Base-by-base conservation (phyloP, 2,888 invertebrate species). In the Aelia acuminata region DNA sequence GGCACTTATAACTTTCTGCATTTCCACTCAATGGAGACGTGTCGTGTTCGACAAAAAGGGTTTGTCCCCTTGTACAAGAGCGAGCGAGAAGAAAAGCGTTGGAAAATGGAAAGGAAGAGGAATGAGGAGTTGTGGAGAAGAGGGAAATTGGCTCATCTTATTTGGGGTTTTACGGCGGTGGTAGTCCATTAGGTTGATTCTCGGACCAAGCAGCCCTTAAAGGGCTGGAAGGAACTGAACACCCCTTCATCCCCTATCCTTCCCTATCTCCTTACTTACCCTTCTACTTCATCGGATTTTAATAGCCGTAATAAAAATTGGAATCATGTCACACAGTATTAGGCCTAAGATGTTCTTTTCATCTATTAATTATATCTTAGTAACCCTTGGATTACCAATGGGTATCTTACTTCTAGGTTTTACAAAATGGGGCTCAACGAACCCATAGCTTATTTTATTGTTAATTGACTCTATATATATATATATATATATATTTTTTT, bases 61-160 rank as follows among this genome's bases (percentile, higher is more conserved):
- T 43, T 80, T 80, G 80, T 43, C 80, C 31, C 80, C 80, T 80
- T 15, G 84, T n/a, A n/a, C n/a, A n/a, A 47, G 84, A n/a, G 49
- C 26, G 84, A 26, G 11, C 43, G n/a, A 80, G 49, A 84, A 84
- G 84, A 84, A 84, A 31, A 48, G 49, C n/a, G 49, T 26, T 22
- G 49, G 84, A 50, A 50, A 50, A 84, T 39, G 49, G 84, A 47
- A 50, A 84, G 84, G 48, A 47, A 50, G 84, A 50, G 84, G 35
- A 84, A 84, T 35, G 84, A 47, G 15, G 20, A 84, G 47, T 84
- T 48, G 84, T 49, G 47, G 50, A 84, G 84, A 47, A 48, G 84
- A 48, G 50, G 49, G 84, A 84, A 48, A 84, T 50, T 84, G 84
- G 84, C 35, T 84, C 49, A 84, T 50, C 84, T 50, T 84, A 35